Base-by-base conservation (phyloP, 53 echinoderm and acorn worm genomes). In the Zoroaster sp. region DNA sequence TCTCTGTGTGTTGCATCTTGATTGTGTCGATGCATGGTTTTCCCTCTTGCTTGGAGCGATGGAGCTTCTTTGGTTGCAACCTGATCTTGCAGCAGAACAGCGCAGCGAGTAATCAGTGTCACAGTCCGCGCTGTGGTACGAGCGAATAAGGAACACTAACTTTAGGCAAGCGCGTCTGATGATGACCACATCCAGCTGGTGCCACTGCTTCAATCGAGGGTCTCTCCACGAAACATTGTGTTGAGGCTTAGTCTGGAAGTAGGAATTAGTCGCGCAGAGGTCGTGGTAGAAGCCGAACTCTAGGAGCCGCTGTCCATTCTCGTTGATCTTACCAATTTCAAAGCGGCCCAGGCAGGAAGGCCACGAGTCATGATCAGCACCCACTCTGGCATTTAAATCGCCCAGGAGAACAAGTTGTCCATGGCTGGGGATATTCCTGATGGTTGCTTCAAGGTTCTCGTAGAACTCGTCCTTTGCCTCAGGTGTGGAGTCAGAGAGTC, bases 221-320 rank as follows among this genome's bases (percentile, higher is more conserved):
- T 80, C 82, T 37, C 73, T 44, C 82, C 88, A 88, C 2, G 81
- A 78, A 14, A 83, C 89, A 52, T 75, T 81, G 76, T 92, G 76
- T 21, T 68, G 49, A 4, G 31, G 42, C 40, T 43, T 83, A 20
- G 18, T 53, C 66, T 47, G 31, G 8, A 69, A 77, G 36, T 53
- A 94, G 2, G 94, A 49, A 69, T 92, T 94, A 0, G 90, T 87
- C 5, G 90, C 37, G 18, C 92, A 90, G 35, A 92, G 81, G 15
- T 73, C 40, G 33, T 81, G 67, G 77, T 21, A 55, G 11, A 37
- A 81, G 53, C 90, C 87, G 13, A 92, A 18, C 14, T 94, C 90
- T 17, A 92, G 36, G 18, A 87, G 71, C 17, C 40, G 15, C 41
- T 86, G 87, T 8, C 87, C 69, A 52, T 87, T 87, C 41, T 91